phyloP scores from a whole-genome alignment of 2,113 vertebrate species.

The Alectura lathami region DNA sequence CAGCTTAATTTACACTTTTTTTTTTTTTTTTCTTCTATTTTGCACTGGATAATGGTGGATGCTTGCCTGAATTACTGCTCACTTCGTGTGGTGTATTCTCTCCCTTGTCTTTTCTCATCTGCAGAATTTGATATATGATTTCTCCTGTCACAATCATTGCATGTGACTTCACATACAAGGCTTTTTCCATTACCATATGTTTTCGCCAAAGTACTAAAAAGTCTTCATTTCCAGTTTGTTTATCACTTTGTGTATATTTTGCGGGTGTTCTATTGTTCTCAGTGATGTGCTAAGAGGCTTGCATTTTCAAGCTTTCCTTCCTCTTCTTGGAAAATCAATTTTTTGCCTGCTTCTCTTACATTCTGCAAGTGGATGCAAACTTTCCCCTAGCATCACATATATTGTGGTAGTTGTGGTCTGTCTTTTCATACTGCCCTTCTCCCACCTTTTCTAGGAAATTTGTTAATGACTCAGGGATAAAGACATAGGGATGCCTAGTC shows the following conservation, averaged over 20 bases:
- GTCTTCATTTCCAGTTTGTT: background rate
- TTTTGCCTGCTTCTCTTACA: background rate
- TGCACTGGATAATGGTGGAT: background rate
- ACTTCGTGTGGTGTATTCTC: background rate
- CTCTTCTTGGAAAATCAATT: background rate
- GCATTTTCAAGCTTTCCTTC: background rate
- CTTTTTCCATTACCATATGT: background rate
- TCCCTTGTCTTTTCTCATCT: background rate
- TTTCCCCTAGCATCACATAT: background rate
- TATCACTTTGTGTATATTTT: background rate
- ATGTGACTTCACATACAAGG: background rate
- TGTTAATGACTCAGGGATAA: background rate
- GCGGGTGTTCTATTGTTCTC: background rate
- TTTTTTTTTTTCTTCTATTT: background rate
- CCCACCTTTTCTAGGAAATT: background rate
- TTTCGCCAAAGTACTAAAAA: background rate
- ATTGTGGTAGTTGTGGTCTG: fast-evolving
- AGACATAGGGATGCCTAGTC: background rate
- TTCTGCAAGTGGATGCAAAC: background rate
- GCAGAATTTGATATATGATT: background rate
- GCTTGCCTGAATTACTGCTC: background rate
- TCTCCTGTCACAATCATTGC: background rate
- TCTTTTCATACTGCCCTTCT: background rate
- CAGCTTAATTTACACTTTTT: too few species aligned
- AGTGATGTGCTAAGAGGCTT: background rate